Evolutionary conservation across 1,140 invertebrate species (phyloP).

Genomic region (Apis laboriosa): DNA sequence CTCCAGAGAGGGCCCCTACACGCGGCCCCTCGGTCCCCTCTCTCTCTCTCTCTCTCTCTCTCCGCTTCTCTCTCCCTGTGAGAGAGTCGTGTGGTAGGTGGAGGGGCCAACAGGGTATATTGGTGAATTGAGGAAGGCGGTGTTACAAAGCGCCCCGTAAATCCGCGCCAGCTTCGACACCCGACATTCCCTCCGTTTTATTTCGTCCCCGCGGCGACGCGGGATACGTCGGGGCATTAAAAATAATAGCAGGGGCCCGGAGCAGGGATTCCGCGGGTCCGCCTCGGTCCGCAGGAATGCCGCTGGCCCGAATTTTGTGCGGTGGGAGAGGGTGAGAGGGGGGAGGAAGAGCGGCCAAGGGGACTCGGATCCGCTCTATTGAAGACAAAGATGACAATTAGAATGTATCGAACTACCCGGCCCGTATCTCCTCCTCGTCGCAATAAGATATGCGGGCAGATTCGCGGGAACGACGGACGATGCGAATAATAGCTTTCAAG

Average conservation of each 20-base stretch:
- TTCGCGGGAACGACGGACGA: no score
- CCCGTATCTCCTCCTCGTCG: no score
- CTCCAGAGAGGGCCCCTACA: constrained; percentile 42
- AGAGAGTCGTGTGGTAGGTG: constrained; percentile 41
- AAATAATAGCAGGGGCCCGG: constrained; percentile 72
- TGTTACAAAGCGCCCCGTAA: constrained; percentile 81
- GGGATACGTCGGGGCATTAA: constrained; percentile 75
- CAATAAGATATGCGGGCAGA: no score
- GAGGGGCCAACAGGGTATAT: constrained; percentile 71
- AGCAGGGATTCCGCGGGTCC: constrained; percentile 48
- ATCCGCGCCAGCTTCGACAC: constrained; percentile 80
- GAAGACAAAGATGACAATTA: constrained; percentile 45
- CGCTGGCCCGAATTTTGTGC: constrained; percentile 47
- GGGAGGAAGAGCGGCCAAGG: constrained; percentile 37
- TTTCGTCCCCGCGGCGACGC: constrained; percentile 58
- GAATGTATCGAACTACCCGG: constrained; percentile 14
- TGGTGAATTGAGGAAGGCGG: constrained; percentile 81
- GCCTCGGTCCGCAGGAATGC: constrained; percentile 31
- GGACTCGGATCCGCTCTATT: constrained; percentile 37
- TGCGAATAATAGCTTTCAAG: no score
- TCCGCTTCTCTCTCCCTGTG: constrained; percentile 42
- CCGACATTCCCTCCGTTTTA: constrained; percentile 71
- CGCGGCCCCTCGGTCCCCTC: constrained; percentile 52
- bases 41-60: constrained; percentile 27
- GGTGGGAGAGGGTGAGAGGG: background rate